Evolutionary conservation across 1,140 invertebrate species (phyloP), one percentile per base, ranked within the genome.

Genomic region (Apis cerana): DNA sequence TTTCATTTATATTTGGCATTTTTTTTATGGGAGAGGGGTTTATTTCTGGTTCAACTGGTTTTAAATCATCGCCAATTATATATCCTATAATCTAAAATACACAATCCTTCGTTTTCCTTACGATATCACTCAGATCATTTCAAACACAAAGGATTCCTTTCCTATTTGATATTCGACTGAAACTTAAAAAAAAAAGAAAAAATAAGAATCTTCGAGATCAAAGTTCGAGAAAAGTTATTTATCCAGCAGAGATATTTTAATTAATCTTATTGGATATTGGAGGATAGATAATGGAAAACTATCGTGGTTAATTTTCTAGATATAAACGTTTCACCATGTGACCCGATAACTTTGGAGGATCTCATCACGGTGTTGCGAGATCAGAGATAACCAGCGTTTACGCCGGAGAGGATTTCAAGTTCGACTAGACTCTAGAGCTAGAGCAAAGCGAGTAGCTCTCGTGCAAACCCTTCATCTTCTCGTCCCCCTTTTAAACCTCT

Each of bases 311-410:
- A 27, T 64, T 54, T 21, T 23, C 15, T 8, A 50, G 67, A 65
- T 61, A 76, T 52, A 69, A 76, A 27, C 23, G 27, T 43, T 43
- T 54, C 56, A 19, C 7, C 23, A 54, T 33, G n/a, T 27, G 52
- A 33, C 62, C 21, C 52, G 86, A 87, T 87, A 87, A 87, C 74
- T 87, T 84, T 87, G 85, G 68, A 48, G 76, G 61, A 84, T 87
- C 77, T 83, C 68, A 74, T 54, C 83, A n/a, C 50, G 68, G 48
- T 74, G 86, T 85, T 83, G 80, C 83, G 64, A 87, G 87, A 88
- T 88, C 76, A 65, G 71, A 88, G 87, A 88, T 88, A 88, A 88
- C 86, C 59, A 88, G 87, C 87, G 87, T 88, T 88, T 85, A 88
- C 76, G 72, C 50, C 59, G 56, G 62, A 88, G 86, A 85, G 86